Evolutionary conservation across 2,113 vertebrate genomes (phyloP).

Genomic region (Lichenostomus cassidix): DNA sequence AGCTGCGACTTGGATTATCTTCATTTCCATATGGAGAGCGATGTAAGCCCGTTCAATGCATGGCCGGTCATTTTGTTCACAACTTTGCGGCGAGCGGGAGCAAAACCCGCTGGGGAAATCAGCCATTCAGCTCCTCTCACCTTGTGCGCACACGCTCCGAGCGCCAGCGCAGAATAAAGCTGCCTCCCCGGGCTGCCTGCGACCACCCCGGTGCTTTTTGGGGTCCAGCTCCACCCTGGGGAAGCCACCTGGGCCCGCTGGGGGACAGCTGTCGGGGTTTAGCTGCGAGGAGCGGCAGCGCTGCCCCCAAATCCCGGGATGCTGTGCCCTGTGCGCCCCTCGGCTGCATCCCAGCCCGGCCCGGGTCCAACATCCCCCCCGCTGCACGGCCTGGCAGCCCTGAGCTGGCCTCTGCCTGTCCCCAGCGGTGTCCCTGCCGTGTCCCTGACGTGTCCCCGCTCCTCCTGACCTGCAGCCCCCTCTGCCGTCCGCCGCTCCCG

Average conservation of each 20-base stretch:
- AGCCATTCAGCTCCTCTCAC: constrained; percentile 67
- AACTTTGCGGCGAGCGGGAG: constrained; percentile 75
- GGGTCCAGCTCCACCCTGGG: neutral
- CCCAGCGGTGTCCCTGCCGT: neutral
- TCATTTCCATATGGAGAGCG: constrained; percentile 83
- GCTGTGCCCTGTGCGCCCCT: neutral
- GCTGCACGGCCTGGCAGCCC: neutral
- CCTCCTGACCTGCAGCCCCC: constrained; percentile 67
- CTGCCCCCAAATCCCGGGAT: rapidly evolving
- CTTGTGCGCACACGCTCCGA: constrained; percentile 52
- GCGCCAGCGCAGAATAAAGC: neutral
- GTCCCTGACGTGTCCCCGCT: neutral
- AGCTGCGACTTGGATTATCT: constrained; percentile 80
- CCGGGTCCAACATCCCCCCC: rapidly evolving
- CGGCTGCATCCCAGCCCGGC: neutral
- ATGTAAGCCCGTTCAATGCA: constrained; percentile 81
- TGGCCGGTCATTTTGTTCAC: constrained; percentile 82
- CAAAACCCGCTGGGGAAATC: constrained; percentile 74
- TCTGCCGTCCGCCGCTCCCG: constrained; percentile 41
- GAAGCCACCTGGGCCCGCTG: rapidly evolving
- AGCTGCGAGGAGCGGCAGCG: rapidly evolving
- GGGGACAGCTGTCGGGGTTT: neutral
- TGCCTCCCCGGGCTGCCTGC: neutral
- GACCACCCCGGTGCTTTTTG: neutral
- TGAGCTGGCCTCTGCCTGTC: neutral